These are phyloP conservation scores for Philypnodon macrostomus DNA, from an alignment of 2,797 vertebrate genomes.

Conservation along the genomic window DNA sequence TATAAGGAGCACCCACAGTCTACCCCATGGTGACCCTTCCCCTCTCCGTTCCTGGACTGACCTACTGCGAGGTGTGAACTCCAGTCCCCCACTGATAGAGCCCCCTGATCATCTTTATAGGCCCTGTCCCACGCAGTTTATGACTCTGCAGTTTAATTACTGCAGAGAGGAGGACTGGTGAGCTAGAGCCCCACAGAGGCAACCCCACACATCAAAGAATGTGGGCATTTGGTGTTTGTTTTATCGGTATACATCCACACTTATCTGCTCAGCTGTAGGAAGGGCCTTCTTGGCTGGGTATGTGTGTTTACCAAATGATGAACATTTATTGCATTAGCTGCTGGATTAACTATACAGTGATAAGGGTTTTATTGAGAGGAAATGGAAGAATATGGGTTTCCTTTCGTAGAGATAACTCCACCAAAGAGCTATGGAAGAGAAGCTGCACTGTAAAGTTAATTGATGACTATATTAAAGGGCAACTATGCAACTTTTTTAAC, in stretches of 20 bases:
- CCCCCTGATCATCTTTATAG: conserved; percentile 62
- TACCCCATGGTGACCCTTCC: conserved; percentile 36
- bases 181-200: conserved; percentile 38
- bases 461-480: too few species aligned
- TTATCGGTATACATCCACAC: conserved; percentile 62
- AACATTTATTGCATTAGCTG: too few species aligned
- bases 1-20: conserved; percentile 61
- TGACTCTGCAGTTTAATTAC: conserved; percentile 72
- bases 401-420: too few species aligned
- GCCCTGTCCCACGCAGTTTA: conserved; percentile 63
- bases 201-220: conserved; percentile 70
- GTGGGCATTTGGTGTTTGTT: conserved; percentile 70
- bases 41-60: conserved; percentile 47
- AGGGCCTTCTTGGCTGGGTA: too few species aligned
- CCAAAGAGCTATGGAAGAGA: too few species aligned
- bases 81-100: conserved; percentile 52
- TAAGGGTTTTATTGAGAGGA: too few species aligned
- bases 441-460: too few species aligned
- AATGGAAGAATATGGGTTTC: too few species aligned
- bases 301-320: conserved; percentile 26
- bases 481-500: too few species aligned
- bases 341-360: too few species aligned
- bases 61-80: conserved; percentile 67
- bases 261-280: conserved; percentile 67
- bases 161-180: conserved; percentile 41